Percentiles rank a stretch among this genome's conserved stretches.
phyloP scores from a whole-genome alignment of 2,113 vertebrate species.

The Paramormyrops kingsleyae region DNA sequence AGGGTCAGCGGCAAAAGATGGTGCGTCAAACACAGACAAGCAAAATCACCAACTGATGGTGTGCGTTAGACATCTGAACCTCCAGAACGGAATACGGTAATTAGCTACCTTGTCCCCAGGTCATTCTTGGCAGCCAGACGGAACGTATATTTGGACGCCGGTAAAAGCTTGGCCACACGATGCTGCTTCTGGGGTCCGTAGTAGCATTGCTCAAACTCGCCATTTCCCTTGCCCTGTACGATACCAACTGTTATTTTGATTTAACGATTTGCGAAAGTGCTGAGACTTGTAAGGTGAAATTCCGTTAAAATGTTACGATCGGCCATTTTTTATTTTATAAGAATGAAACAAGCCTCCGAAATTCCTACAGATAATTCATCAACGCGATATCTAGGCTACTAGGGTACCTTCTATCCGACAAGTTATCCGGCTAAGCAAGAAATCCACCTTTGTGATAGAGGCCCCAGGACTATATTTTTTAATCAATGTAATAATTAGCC shows the following conservation, averaged over 20 bases:
- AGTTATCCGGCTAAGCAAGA: neutral
- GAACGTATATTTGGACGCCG: constrained; percentile 91
- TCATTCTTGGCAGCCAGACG: constrained; percentile 93
- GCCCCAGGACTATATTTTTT: neutral
- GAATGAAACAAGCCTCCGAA: neutral
- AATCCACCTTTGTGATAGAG: neutral
- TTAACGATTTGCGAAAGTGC: neutral
- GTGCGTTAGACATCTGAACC: neutral
- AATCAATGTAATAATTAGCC: neutral
- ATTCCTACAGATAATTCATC: neutral
- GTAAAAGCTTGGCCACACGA: constrained; percentile 84
- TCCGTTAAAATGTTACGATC: neutral
- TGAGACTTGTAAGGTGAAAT: neutral
- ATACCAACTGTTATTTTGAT: neutral
- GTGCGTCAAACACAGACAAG: neutral
- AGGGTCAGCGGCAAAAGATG: constrained; percentile 27
- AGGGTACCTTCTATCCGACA: neutral
- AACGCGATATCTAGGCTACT: neutral
- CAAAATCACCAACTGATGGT: neutral
- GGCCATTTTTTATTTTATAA: neutral
- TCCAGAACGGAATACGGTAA: no score
- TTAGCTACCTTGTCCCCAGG: constrained; percentile 79
- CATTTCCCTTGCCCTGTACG: constrained; percentile 80
- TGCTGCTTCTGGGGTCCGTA: constrained; percentile 90
- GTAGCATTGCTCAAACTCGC: constrained; percentile 85